Conservation (phyloP, 2,888 invertebrate genomes). For the Dorcus parallelipipedus region DNA sequence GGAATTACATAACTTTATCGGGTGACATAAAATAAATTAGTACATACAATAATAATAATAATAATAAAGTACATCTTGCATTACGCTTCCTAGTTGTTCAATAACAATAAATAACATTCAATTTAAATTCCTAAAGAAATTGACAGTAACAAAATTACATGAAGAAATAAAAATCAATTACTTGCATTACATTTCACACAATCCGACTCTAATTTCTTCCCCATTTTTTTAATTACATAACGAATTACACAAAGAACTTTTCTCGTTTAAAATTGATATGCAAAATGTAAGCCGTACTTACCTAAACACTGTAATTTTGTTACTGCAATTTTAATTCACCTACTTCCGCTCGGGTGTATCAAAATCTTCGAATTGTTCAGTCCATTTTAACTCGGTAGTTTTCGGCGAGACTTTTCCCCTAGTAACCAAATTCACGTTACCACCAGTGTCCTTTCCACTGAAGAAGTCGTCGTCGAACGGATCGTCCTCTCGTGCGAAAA, state of each 20-base stretch:
- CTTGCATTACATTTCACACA: background rate
- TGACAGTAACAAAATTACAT: slow-evolving; percentile 10
- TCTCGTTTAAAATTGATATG: no score
- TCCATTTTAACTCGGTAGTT: slow-evolving; percentile 47
- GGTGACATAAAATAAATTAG: background rate
- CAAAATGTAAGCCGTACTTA: background rate
- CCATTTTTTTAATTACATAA: background rate
- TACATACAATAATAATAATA: background rate
- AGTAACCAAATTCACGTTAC: slow-evolving; percentile 6
- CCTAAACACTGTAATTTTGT: background rate
- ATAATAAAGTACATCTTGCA: slow-evolving; percentile 2
- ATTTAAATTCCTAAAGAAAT: slow-evolving; percentile 11
- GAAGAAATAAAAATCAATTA: background rate
- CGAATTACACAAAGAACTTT: no score
- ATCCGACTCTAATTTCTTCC: background rate
- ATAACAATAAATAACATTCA: slow-evolving; percentile 17
- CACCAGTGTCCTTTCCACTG: slow-evolving; percentile 38
- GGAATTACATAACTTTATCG: background rate
- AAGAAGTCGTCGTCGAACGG: slow-evolving; percentile 91
- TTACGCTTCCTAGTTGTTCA: slow-evolving; percentile 8
- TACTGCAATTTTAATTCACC: slow-evolving; percentile 2
- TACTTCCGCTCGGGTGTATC: slow-evolving; percentile 29
- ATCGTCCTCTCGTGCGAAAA: slow-evolving; percentile 80
- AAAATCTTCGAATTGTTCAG: slow-evolving; percentile 50
- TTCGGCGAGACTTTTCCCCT: slow-evolving; percentile 27